Evolutionary conservation across 2,797 vertebrate genomes (phyloP).

Genomic region (Chelon auratus): DNA sequence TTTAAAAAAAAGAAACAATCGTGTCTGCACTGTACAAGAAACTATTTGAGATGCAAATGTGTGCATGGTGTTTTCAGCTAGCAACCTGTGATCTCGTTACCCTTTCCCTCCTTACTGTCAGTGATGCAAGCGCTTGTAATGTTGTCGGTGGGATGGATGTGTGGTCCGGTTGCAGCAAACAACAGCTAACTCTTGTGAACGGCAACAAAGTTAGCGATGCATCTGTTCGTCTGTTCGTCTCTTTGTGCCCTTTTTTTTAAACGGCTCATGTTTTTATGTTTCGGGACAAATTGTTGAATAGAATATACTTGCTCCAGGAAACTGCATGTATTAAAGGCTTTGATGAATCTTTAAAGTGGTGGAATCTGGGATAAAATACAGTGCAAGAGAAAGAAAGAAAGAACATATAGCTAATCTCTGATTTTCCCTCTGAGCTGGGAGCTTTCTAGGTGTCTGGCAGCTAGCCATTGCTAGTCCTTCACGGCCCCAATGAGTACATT

Average conservation of each 20-base stretch:
- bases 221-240: background rate
- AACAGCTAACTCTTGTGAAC: constrained; percentile 3
- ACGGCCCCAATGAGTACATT: constrained; percentile 8
- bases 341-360: constrained; percentile 6
- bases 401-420: background rate
- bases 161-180: constrained; percentile 19
- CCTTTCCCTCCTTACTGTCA: constrained; percentile 18
- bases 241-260: background rate
- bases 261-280: constrained; percentile 6
- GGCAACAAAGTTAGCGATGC: constrained; percentile 7
- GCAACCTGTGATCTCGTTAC: constrained; percentile 39
- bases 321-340: constrained; percentile 21
- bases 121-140: constrained; percentile 65
- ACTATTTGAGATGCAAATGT: background rate
- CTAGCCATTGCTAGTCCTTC: constrained; percentile 41
- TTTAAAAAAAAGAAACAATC: constrained; percentile 6
- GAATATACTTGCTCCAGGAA: background rate
- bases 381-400: constrained; percentile 20
- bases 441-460: constrained; percentile 79
- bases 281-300: constrained; percentile 8
- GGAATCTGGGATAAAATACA: constrained; percentile 17
- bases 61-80: constrained; percentile 6
- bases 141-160: background rate
- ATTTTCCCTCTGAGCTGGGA: constrained; percentile 26
- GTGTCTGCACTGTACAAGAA: background rate